These are phyloP conservation scores for Brienomyrus brachyistius DNA, from an alignment of 2,113 vertebrate species.

Conservation along the genomic window DNA sequence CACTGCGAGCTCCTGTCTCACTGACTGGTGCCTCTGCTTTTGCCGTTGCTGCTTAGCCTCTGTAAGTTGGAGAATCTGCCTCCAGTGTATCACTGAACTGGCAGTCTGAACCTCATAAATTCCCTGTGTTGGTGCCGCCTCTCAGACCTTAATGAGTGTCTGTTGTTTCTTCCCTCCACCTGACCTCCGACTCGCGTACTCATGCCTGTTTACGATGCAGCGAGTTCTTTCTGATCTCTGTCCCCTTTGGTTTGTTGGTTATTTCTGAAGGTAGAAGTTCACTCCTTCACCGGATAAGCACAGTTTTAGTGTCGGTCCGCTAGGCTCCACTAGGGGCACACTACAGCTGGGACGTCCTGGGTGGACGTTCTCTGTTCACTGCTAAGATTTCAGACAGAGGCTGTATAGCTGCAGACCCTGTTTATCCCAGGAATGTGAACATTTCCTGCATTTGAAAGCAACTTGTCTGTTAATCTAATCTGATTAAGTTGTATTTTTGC, in stretches of 20 bases:
- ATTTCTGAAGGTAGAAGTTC: not conserved
- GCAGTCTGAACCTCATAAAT: not conserved
- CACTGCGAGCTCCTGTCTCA: slow-evolving; percentile 29
- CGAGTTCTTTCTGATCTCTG: not conserved
- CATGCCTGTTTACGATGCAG: not conserved
- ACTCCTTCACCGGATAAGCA: not conserved
- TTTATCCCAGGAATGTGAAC: not conserved
- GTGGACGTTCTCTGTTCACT: not conserved
- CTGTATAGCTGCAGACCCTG: not conserved
- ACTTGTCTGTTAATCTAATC: not conserved
- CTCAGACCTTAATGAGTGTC: not conserved
- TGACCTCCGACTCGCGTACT: not conserved
- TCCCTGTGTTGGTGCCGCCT: not conserved
- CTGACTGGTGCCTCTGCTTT: slow-evolving; percentile 39
- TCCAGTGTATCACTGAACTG: not conserved
- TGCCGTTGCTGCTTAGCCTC: slow-evolving; percentile 45
- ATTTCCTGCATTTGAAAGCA: not conserved
- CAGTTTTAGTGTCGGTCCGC: not conserved
- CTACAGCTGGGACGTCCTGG: not conserved
- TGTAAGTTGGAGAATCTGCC: not conserved
- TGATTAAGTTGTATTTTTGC: not conserved
- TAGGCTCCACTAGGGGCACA: not conserved
- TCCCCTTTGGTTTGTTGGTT: not conserved
- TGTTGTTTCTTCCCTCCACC: not conserved
- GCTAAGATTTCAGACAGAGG: not conserved